Evolutionary conservation across 2,888 invertebrate species (phyloP), one percentile per base, ranked within the genome.

Genomic region (Pteria penguin): DNA sequence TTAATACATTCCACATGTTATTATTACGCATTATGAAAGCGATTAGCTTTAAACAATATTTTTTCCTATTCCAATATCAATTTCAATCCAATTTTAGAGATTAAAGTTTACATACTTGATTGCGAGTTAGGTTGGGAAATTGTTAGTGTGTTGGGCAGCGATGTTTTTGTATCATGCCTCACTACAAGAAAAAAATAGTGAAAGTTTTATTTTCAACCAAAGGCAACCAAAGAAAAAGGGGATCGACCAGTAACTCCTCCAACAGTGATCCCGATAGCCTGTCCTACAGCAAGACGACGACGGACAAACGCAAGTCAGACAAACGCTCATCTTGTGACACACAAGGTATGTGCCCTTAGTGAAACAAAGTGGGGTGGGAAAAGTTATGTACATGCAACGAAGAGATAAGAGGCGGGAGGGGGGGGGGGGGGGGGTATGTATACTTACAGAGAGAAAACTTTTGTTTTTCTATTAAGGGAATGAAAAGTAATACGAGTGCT

Each of bases 271-370:
- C 74, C 2, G 81, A 81, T 33, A 72, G 71, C 26, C 24, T 77
- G 4, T 79, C 80, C 24, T 79, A 80, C 14, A 79, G 74, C 36
- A 77, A 82, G 65, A n/a, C n/a, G n/a, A 61, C 75, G 5, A 68
- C 67, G n/a, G 82, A 84, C 11, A 82, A 79, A 66, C 71, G 85
- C 72, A 84, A 77, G 73, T 81, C 83, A 29, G 87, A 85, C 75
- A 89, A 80, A 81, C 87, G 86, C 88, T 88, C 79, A 79, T 88
- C 84, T 75, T 89, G 96, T 89, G 96, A 96, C 93, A 94, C 95
- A 88, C 95, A 96, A 93, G 96, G 96, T 96, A 95, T 94, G 95
- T 75, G 29, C 61, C 86, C 22, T n/a, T n/a, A n/a, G n/a, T 2
- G 14, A 57, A 1, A 22, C 4, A 11, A 11, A n/a, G 18, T n/a